These are phyloP conservation scores for Lepidocolaptes lacrymiger DNA, from an alignment of 2,797 vertebrate genomes.

Conservation along the genomic window DNA sequence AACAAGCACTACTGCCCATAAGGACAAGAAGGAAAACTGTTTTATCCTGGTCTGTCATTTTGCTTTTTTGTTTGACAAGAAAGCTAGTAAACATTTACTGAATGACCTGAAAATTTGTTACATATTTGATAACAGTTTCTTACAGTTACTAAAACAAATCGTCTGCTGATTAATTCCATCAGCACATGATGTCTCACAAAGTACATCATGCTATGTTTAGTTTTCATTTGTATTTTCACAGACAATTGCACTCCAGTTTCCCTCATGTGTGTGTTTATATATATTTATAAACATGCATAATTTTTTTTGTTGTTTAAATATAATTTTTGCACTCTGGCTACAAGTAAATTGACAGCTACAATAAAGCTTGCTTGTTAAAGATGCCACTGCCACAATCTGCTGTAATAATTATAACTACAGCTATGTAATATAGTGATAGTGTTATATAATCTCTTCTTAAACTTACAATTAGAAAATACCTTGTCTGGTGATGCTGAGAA, in stretches of 20 bases:
- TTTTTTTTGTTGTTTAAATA: background rate
- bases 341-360: background rate
- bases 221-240: background rate
- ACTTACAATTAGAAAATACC: background rate
- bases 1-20: background rate
- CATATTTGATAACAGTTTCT: background rate
- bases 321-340: background rate
- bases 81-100: background rate
- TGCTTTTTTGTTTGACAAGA: background rate
- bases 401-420: background rate
- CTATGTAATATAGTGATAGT: fast-evolving
- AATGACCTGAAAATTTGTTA: background rate
- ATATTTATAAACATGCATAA: background rate
- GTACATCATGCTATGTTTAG: background rate
- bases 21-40: background rate
- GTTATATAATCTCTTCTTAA: background rate
- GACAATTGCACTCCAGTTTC: background rate
- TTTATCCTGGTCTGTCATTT: background rate
- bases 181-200: background rate
- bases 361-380: background rate
- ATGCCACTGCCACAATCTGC: background rate
- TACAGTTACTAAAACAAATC: background rate
- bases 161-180: background rate
- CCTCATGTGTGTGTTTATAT: background rate
- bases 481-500: background rate